Evolutionary conservation across 2,888 invertebrate species (phyloP).

Genomic region (Drosophila subsilvestris): DNA sequence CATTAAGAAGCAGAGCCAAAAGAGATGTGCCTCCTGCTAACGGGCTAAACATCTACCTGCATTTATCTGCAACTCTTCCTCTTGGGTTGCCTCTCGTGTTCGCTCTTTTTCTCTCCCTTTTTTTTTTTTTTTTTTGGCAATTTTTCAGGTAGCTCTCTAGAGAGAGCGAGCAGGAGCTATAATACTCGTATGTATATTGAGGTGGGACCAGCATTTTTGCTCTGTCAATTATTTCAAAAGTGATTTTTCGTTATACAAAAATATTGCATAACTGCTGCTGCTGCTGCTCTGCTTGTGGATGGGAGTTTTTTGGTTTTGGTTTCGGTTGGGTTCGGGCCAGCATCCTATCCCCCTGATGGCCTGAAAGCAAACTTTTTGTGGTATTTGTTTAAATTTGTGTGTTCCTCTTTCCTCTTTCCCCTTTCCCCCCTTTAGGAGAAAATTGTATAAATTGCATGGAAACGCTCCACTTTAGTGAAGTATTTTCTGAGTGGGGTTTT

Average conservation of each 20-base stretch:
- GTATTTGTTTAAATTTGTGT: conserved; percentile 38
- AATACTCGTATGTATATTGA: conserved; percentile 2
- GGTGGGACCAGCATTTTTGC: conserved; percentile 24
- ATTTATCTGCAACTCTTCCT: neutral
- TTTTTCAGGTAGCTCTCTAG: neutral
- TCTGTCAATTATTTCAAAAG: conserved; percentile 52
- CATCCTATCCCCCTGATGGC: conserved; percentile 20
- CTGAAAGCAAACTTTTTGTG: conserved; percentile 43
- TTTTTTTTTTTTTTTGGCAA: neutral
- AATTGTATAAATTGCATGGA: conserved; percentile 31
- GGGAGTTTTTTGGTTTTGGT: conserved; percentile 13
- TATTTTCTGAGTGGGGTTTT: conserved; percentile 21
- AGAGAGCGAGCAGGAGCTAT: too few species aligned
- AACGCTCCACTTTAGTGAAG: conserved; percentile 1
- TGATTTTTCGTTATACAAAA: conserved; percentile 42
- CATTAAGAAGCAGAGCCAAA: neutral
- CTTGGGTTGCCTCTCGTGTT: neutral
- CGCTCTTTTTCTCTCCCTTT: neutral
- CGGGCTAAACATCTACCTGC: neutral
- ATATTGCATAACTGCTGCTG: conserved; percentile 46
- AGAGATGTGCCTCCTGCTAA: neutral
- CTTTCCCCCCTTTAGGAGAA: neutral
- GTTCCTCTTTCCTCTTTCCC: neutral
- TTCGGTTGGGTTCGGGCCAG: neutral
- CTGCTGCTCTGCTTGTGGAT: conserved; percentile 14